A percentile compares a stretch with the other conserved stretches of the same genome.
Evolutionary conservation across 2,888 invertebrate genomes (phyloP).

Genomic region (Baccha elongata): DNA sequence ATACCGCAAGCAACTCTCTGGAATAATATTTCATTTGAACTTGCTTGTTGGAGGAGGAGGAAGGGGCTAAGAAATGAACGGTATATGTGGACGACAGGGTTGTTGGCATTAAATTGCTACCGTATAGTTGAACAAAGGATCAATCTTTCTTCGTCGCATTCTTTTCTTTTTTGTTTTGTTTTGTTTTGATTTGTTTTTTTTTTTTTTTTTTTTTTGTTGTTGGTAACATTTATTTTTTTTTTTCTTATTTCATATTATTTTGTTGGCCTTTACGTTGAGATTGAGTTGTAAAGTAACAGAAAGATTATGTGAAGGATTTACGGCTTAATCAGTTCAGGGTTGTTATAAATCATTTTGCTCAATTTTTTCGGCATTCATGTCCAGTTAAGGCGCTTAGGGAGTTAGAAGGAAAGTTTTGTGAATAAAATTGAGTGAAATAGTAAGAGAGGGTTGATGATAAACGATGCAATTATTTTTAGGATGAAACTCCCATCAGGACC

Average conservation of each 20-base stretch:
- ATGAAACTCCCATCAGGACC: conserved; percentile 2
- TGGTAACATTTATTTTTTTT: neutral
- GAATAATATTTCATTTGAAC: conserved; percentile 63
- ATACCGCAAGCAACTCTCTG: conserved; percentile 18
- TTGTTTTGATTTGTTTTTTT: conserved; percentile 16
- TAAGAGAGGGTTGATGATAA: neutral
- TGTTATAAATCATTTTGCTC: conserved; percentile 59
- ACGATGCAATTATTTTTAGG: conserved; percentile 23
- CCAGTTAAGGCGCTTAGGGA: conserved; percentile 17
- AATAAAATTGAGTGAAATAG: conserved; percentile 2
- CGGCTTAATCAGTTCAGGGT: conserved; percentile 55
- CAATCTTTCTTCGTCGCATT: conserved; percentile 49
- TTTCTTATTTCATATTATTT: conserved; percentile 2
- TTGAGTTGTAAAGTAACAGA: conserved; percentile 70
- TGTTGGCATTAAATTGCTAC: conserved; percentile 72
- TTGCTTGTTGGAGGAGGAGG: neutral
- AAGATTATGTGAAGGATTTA: conserved; percentile 66
- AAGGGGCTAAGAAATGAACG: conserved; percentile 17
- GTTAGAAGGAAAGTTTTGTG: conserved; percentile 3
- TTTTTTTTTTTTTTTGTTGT: conserved; percentile 3
- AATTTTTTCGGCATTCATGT: conserved; percentile 49
- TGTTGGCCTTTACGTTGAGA: conserved; percentile 34
- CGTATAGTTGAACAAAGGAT: conserved; percentile 73
- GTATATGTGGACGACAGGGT: conserved; percentile 61
- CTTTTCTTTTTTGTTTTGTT: conserved; percentile 2